Evolutionary conservation across 2,113 vertebrate species (phyloP).

Genomic region (Sprattus sprattus): DNA sequence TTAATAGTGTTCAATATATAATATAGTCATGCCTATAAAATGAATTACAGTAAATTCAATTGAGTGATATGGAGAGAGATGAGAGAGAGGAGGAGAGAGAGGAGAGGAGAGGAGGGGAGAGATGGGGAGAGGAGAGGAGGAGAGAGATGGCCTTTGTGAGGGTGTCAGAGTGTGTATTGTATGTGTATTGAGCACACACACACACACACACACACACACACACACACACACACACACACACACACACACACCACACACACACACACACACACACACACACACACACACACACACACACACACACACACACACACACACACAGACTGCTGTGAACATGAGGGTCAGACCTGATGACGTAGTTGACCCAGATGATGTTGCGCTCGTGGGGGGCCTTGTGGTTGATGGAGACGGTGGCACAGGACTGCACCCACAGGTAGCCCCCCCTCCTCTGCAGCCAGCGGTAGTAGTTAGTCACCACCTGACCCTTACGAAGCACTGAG

Average conservation of each 20-base stretch:
- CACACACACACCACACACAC: not conserved
- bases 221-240: constrained; percentile 24
- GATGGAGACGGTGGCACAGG: constrained; percentile 84
- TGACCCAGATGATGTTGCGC: constrained; percentile 91
- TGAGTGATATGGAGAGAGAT: no score
- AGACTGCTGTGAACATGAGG: constrained; percentile 12
- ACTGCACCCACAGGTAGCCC: constrained; percentile 88
- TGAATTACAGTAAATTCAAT: no score
- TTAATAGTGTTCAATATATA: no score
- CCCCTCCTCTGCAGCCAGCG: constrained; percentile 86
- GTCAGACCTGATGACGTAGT: constrained; percentile 84
- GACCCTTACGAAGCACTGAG: constrained; percentile 86
- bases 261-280: not conserved
- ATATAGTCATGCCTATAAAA: no score
- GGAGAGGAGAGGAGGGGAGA: not conserved
- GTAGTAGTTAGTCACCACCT: constrained; percentile 86
- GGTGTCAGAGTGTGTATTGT: not conserved
- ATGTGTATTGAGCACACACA: no score
- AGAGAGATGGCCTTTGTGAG: not conserved
- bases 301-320: constrained; percentile 31
- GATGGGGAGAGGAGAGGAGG: no score
- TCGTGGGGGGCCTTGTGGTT: constrained; percentile 86
- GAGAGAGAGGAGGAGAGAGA: not conserved
- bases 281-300: not conserved
- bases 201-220: constrained; percentile 13